Percentiles rank a stretch among this genome's conserved stretches.
Evolutionary conservation across 1,140 invertebrate genomes (phyloP).

Genomic region (Anastrepha ludens): DNA sequence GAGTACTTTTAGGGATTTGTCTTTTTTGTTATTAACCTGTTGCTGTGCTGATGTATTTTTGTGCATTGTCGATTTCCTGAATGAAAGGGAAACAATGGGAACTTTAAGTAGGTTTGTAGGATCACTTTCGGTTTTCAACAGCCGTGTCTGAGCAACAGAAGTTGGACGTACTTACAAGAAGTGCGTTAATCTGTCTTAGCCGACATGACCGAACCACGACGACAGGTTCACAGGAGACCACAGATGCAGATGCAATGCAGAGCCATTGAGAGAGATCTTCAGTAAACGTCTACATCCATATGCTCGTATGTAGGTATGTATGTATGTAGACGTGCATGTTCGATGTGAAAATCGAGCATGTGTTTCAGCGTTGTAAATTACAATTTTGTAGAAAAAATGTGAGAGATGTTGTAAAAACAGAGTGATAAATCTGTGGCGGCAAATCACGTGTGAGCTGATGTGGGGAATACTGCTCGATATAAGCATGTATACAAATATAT

Average conservation of each 20-base stretch:
- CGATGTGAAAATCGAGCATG: conserved; percentile 67
- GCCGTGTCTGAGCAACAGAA: conserved; percentile 10
- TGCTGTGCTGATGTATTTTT: conserved; percentile 26
- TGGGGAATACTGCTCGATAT: not conserved
- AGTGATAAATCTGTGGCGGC: conserved; percentile 41
- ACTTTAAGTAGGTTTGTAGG: conserved; percentile 71
- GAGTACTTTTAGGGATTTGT: not conserved
- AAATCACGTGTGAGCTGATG: conserved; percentile 30
- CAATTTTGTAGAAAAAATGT: conserved; percentile 24
- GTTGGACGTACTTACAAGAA: conserved; percentile 14
- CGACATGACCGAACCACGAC: conserved; percentile 22
- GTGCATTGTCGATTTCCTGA: conserved; percentile 56
- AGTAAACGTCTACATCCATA: not conserved
- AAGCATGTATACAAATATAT: not conserved
- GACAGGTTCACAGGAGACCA: conserved; percentile 45
- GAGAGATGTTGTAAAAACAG: conserved; percentile 27
- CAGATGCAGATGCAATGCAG: not conserved
- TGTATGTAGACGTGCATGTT: not conserved
- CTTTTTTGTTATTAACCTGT: not conserved
- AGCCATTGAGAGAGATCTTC: conserved; percentile 4
- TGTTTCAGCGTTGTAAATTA: conserved; percentile 60
- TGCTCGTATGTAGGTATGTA: not conserved
- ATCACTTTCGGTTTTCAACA: conserved; percentile 69
- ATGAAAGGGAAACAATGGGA: conserved; percentile 69
- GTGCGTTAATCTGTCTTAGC: conserved; percentile 37